phyloP scores from a whole-genome alignment of 1,140 invertebrate genomes.

The Drosophila watanabei region DNA sequence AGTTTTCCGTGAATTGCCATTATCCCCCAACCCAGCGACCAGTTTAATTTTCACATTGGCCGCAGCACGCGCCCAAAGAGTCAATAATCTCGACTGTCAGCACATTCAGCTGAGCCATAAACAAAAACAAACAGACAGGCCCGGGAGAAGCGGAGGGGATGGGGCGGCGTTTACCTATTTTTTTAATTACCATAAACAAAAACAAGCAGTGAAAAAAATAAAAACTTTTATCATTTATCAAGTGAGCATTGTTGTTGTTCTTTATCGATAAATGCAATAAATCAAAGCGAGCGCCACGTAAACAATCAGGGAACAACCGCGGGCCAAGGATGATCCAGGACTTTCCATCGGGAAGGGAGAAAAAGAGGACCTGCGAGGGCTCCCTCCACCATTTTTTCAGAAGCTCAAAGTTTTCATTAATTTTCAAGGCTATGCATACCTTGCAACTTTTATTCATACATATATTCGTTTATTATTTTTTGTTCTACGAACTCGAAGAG shows the following conservation, averaged over 20 bases:
- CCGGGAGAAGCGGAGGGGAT: not conserved
- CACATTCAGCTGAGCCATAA: constrained; percentile 51
- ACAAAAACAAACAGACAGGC: constrained; percentile 37
- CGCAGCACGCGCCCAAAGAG: constrained; percentile 49
- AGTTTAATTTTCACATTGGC: constrained; percentile 48
- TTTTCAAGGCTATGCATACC: constrained; percentile 32
- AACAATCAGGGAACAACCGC: constrained; percentile 53
- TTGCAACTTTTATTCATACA: constrained; percentile 28
- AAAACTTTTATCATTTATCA: constrained; percentile 81
- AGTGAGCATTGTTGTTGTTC: constrained; percentile 46
- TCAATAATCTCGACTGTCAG: constrained; percentile 62
- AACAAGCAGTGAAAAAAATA: constrained; percentile 37
- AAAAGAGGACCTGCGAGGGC: not conserved
- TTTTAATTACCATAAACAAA: constrained; percentile 77
- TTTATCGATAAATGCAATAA: constrained; percentile 68
- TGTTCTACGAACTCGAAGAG: constrained; percentile 11
- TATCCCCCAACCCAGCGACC: not conserved
- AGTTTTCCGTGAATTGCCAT: constrained; percentile 4
- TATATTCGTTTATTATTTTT: constrained; percentile 24
- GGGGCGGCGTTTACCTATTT: constrained; percentile 49
- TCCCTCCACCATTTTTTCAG: not conserved
- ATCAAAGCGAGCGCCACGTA: constrained; percentile 65
- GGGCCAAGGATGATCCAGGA: constrained; percentile 34
- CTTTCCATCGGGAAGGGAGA: not conserved
- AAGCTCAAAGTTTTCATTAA: constrained; percentile 40